Base-by-base conservation (phyloP, 2,113 vertebrate genomes). In the Bambusicola thoracicus region DNA sequence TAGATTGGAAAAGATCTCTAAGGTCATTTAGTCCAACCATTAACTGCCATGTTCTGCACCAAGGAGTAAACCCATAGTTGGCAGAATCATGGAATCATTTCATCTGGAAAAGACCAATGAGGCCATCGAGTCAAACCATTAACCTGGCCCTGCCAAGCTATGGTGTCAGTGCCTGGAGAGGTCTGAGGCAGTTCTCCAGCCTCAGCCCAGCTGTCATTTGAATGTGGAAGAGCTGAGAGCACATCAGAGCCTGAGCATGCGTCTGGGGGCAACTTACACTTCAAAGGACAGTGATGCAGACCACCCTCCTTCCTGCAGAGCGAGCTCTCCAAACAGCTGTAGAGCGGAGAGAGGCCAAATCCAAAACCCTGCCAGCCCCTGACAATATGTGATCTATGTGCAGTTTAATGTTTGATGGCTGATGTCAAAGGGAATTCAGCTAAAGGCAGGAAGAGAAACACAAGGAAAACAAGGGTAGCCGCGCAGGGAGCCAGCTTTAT, bases 401-500 rank as follows among this genome's bases (percentile, higher is more conserved):
- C 87, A 89, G 75, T 9, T 46, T 81, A 22, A 41, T 17, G 89
- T 29, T 76, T 41, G 59, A 67, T 67, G 78, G 78, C 38, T 82
- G 63, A 46, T 55, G 91, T 77, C 75, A 82, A 55, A 56, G 72
- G 30, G 67, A 87, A 93, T 51, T 41, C 81, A 75, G 81, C 85
- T 43, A 17, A 82, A 87, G 59, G 44, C 89, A 93, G 88, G 89
- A 67, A 85, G 79, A 83, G 79, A 46, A 92, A 77, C 40, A 34
- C 40, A 25, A 44, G 94, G 62, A 51, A 48, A 87, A 80, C 75
- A 81, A 77, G 87, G 62, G 67, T 13, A 93, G 78, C 75, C 8
- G 2, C 44, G 87, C 87, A 49, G 89, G 92, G 88, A 95, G 73
- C 59, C 73, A 78, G 87, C 69, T 68, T n/a, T 14, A 18, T 81